Base-by-base conservation (phyloP, 2,888 invertebrate genomes). In the Orthosia incerta region DNA sequence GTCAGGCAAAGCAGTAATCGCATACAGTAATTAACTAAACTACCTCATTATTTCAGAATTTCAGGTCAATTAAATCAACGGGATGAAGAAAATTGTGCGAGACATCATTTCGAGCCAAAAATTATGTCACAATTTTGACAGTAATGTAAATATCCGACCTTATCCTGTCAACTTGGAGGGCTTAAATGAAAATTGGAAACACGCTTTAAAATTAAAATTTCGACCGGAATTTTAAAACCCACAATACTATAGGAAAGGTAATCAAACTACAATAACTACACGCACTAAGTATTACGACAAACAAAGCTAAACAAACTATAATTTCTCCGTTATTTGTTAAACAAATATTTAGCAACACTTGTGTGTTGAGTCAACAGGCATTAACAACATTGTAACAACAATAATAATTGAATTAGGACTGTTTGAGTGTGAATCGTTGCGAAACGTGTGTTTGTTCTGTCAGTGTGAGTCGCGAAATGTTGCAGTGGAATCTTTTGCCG, bases 301-400 rank as follows among this genome's bases (percentile, higher is more conserved):
- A 75, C 82, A 80, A 45, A 55, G 65, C 68, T 82, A 81, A 71
- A 85, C 76, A 88, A 86, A 86, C 82, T 59, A 45, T 56, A 87
- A 89, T 89, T 89, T 90, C 89, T 89, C 86, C 76, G 68, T 72
- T 89, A 79, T 89, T 90, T 87, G 75, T 76, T 56, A 1, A 12
- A 62, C 80, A 88, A 92, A 92, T 88, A 89, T 91, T 90, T 85
- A 85, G 71, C 63, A 77, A 78, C 70, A 77, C 74, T 74, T 71
- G 79, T 77, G 67, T 81, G 81, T 72, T 85, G 79, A 67, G 82
- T 86, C 84, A 88, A 89, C 87, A 86, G 46, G 65, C 73, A 87
- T 89, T 87, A 86, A 76, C 87, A 87, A 91, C 91, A 89, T 69
- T 89, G 91, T 91, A 75, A 83, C 86, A 90, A 91, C 83, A 90